Evolutionary conservation across 2,888 invertebrate species (phyloP), one percentile per base, ranked within the genome.

Genomic region (Parnassius glacialis): DNA sequence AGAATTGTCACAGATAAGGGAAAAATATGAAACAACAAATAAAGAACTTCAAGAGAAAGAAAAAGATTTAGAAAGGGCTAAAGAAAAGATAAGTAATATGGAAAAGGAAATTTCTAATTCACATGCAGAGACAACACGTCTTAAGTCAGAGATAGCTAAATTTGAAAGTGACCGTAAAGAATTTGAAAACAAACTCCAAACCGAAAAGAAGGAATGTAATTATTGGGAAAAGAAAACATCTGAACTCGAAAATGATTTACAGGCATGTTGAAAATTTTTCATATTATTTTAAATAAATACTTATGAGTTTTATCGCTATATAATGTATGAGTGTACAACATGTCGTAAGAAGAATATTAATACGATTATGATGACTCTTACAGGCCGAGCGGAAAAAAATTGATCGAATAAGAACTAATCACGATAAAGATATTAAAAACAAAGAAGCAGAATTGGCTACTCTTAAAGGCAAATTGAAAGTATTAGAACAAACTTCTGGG

Each of bases 401-500:
- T 42, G 95, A 96, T 59, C 92, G 95, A 65, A 90, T 93, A 72
- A 95, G 95, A 74, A 73, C 87, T n/a, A 91, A 93, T 47, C 93
- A 94, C 57, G 96, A 96, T 66, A 95, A 94, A 75, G 96, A 97
- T 73, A 91, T 94, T 64, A 95, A 95, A 74, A 94, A 95, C 70
- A 95, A 94, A 75, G 97, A 97, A 78, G 88, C 94, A 3, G 96
- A 96, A 85, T 91, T 98, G 61, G 94, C 95, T 59, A 93, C 94
- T 2, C 87, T 97, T 25, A 95, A 95, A 75, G 93, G 94, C 12
- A 97, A 97, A 87, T 89, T 96, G 52, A 93, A 93, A 70, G 89
- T 94, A 45, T 79, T 94, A 16, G 94, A 95, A 80, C 93, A 93
- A 69, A 92, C 86, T 60, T 93, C 93, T 9, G 93, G 93, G 3